A percentile compares a stretch with the other conserved stretches of the same genome.
These are phyloP conservation scores for Myodes glareolus DNA, from an alignment of 2,113 vertebrate genomes.

Conservation along the genomic window DNA sequence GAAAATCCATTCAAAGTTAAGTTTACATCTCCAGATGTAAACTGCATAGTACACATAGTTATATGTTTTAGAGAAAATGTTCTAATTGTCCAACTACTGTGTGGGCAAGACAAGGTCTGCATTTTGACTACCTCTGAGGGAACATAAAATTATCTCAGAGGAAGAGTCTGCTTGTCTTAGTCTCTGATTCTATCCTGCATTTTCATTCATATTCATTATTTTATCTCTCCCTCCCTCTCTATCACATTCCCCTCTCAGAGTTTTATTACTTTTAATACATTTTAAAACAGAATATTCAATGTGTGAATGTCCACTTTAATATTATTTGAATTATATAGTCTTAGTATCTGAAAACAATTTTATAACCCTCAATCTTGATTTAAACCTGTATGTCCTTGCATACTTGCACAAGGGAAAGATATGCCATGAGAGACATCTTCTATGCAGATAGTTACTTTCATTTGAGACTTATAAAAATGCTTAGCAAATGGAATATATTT, in stretches of 20 bases:
- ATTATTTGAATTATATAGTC: neutral
- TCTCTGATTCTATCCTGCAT: neutral
- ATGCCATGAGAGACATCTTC: neutral
- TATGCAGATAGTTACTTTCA: neutral
- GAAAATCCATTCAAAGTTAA: constrained; percentile 26
- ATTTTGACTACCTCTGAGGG: neutral
- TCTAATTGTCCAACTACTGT: constrained; percentile 26
- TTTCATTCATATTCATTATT: neutral
- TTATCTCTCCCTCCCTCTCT: neutral
- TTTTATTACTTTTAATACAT: neutral
- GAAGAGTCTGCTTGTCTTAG: neutral
- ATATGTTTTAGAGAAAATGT: constrained; percentile 32
- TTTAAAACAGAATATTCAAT: neutral
- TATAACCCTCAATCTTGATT: neutral
- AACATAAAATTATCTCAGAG: neutral
- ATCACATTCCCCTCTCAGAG: neutral
- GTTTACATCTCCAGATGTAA: constrained; percentile 15
- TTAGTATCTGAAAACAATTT: neutral
- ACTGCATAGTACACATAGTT: neutral
- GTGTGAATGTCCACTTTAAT: neutral
- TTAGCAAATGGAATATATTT: neutral
- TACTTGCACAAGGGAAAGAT: neutral
- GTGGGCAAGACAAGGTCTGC: neutral
- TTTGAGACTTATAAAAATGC: constrained; percentile 24
- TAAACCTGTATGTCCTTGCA: neutral